Evolutionary conservation across 2,797 vertebrate genomes (phyloP), one percentile per base, ranked within the genome.

Genomic region (Sebastes nivosus): DNA sequence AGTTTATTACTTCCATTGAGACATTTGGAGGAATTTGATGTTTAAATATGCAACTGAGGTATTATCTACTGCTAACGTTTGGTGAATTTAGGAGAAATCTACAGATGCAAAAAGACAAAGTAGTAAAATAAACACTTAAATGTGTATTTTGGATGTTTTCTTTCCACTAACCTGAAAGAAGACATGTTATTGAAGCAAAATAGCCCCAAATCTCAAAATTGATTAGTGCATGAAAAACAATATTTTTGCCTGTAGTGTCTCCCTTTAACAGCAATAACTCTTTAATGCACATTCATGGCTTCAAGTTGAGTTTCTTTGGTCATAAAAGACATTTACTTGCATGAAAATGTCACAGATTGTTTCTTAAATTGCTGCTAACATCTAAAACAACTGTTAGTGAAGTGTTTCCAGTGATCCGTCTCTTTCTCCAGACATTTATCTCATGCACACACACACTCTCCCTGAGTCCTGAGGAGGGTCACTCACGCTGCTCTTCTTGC

Each of bases 401-500:
- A 67, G 29, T 34, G 22, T 63, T 61, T 63, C 38, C 14, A 9
- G 0, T 34, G 16, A 14, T 30, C 16, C 12, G 1, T 64, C 25
- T 46, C 55, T 42, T 27, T 50, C 60, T 57, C 10, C 32, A 29
- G 59, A 20, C 81, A 29, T 63, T 38, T 46, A 60, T 72, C 67
- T 46, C 27, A 30, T 27, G 20, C 59, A 79, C 6, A n/a, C 55
- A 79, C 30, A 42, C 61, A 27, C 73, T 75, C 70, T 58, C 81
- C 25, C 71, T 79, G 57, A 32, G 67, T 75, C 75, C 71, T 24
- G 50, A 29, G 27, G 73, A 81, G 80, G 81, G 84, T 88, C 85
- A 42, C 38, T 42, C 38, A 75, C 11, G 38, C 68, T 18, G 68
- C 86, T 88, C 83, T 9, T 77, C 79, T 87, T 87, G 83, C 82